These are phyloP conservation scores for Homarus americanus DNA, from an alignment of 1,140 invertebrate species.

Conservation along the genomic window DNA sequence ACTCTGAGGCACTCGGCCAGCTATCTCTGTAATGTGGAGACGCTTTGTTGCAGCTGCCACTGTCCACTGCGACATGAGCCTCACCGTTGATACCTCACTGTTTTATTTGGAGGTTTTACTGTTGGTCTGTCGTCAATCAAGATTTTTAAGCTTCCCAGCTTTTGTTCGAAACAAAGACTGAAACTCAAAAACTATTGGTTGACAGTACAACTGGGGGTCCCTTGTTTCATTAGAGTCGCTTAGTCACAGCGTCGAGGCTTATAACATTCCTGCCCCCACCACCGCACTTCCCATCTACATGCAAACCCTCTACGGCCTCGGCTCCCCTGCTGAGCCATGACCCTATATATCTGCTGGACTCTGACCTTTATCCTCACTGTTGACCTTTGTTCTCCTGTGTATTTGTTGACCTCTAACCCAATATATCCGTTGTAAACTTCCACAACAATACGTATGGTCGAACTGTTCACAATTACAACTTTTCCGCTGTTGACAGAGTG, in stretches of 20 bases:
- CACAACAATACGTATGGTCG: background rate
- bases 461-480: background rate
- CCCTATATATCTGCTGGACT: background rate
- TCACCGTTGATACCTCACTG: background rate
- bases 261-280: background rate
- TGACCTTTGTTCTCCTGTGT: background rate
- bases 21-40: too few species aligned
- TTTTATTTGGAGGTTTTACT: background rate
- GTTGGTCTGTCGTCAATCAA: background rate
- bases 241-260: background rate
- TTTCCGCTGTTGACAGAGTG: background rate
- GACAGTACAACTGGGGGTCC: background rate
- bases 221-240: slow-evolving; percentile 18
- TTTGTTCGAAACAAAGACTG: background rate
- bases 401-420: slow-evolving; percentile 11
- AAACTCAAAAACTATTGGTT: background rate
- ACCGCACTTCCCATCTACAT: background rate
- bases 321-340: background rate
- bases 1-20: too few species aligned
- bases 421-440: background rate
- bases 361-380: background rate
- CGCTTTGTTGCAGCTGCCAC: too few species aligned
- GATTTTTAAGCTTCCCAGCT: background rate
- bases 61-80: too few species aligned
- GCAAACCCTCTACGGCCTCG: background rate